Evolutionary conservation across 2,113 vertebrate genomes (phyloP).

Genomic region (Jaculus jaculus): DNA sequence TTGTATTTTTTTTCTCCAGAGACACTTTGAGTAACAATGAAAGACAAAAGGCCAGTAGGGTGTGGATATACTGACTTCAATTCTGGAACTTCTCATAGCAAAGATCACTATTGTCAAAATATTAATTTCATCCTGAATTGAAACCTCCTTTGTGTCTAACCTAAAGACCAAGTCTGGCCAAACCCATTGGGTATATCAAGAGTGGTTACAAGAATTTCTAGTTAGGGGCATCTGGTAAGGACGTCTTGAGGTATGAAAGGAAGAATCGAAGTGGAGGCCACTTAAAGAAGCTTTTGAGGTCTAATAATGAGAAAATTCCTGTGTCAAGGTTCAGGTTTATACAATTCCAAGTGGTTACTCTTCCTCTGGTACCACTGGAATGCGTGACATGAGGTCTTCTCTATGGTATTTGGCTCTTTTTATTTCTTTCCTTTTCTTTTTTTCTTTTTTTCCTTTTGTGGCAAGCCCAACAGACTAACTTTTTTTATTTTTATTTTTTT

Average conservation of each 20-base stretch:
- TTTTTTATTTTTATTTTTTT: too few relatives aligned
- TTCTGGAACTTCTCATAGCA: background rate
- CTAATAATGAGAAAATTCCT: background rate
- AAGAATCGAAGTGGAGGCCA: background rate
- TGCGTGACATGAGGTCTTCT: background rate
- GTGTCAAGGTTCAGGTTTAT: background rate
- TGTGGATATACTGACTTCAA: background rate
- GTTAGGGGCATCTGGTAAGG: background rate
- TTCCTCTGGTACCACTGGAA: background rate
- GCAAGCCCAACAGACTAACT: too few relatives aligned
- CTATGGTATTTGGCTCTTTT: background rate
- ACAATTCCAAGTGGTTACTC: background rate
- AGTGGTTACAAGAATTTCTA: background rate
- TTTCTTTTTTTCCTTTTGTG: too few relatives aligned
- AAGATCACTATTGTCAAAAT: background rate
- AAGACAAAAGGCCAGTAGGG: background rate
- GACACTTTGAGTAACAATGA: background rate
- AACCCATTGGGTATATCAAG: background rate
- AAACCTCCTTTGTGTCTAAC: background rate
- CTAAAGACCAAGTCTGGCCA: background rate
- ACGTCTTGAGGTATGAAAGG: background rate
- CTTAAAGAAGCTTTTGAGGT: background rate
- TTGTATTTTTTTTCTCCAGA: constrained; percentile 6
- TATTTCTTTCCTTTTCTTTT: too few relatives aligned
- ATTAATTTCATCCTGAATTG: background rate